A percentile compares a stretch with the other conserved stretches of the same genome.
phyloP scores from a whole-genome alignment of 2,113 vertebrate species.

The Trinectes maculatus region DNA sequence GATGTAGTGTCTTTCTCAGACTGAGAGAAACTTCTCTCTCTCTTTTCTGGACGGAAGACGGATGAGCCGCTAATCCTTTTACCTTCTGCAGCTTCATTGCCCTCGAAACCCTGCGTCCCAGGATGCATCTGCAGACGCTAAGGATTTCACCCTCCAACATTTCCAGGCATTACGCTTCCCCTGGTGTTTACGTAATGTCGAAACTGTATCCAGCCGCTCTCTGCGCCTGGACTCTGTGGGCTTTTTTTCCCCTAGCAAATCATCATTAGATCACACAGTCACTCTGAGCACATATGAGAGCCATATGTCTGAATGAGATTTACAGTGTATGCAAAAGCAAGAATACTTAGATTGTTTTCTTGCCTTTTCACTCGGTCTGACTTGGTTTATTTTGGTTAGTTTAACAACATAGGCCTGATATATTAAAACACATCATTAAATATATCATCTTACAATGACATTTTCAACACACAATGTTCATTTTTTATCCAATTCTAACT shows the following conservation, averaged over 20 bases:
- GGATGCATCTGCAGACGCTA: constrained; percentile 44
- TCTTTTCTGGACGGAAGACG: constrained; percentile 7
- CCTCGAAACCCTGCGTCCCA: neutral
- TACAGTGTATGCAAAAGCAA: constrained; percentile 18
- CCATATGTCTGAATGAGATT: constrained; percentile 55
- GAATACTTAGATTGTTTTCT: constrained; percentile 11
- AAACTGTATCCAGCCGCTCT: constrained; percentile 18
- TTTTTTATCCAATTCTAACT: too few relatives aligned
- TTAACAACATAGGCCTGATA: too few relatives aligned
- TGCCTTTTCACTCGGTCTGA: constrained; percentile 6
- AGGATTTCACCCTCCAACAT: constrained; percentile 44
- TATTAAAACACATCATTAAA: neutral
- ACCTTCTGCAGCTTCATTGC: constrained; percentile 47
- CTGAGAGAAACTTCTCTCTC: too few relatives aligned
- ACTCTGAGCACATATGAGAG: constrained; percentile 32
- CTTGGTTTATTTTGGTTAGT: too few relatives aligned
- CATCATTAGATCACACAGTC: constrained; percentile 23
- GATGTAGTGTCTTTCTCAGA: neutral
- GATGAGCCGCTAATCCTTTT: constrained; percentile 45
- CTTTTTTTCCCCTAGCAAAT: constrained; percentile 20
- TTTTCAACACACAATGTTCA: neutral
- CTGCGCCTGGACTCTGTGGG: neutral
- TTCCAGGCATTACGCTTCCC: constrained; percentile 47
- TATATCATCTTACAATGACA: neutral
- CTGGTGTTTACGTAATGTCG: constrained; percentile 53